These are phyloP conservation scores for Oscheius sp. DNA, from an alignment of 1,140 invertebrate species.

Conservation along the genomic window DNA sequence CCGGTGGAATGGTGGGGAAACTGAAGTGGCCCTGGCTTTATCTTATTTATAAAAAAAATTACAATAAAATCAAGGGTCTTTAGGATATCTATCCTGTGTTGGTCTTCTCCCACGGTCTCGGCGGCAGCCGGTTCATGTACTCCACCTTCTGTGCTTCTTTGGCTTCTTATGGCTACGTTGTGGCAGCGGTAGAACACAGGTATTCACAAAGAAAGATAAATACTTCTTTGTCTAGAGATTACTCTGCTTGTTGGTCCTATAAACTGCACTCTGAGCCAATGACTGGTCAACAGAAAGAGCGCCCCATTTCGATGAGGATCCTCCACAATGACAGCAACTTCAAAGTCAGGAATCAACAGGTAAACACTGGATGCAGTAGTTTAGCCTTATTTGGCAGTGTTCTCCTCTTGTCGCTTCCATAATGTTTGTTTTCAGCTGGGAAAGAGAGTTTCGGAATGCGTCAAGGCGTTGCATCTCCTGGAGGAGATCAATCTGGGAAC, in stretches of 20 bases:
- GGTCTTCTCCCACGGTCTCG: conserved; percentile 72
- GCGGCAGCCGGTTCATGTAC: conserved; percentile 69
- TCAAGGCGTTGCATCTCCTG: conserved; percentile 66
- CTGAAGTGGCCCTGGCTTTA: too few relatives aligned
- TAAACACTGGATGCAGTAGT: conserved; percentile 38
- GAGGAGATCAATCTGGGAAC: conserved; percentile 66
- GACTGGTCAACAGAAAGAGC: conserved; percentile 38
- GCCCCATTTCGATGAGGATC: neutral
- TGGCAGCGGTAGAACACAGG: conserved; percentile 71
- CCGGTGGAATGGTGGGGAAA: neutral
- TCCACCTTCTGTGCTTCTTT: conserved; percentile 68
- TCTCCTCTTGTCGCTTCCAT: too few relatives aligned
- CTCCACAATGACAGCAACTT: conserved; percentile 60
- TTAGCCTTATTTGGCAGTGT: neutral
- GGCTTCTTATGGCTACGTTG: conserved; percentile 71
- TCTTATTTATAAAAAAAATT: too few relatives aligned
- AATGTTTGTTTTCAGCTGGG: conserved; percentile 63
- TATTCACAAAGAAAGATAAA: conserved; percentile 47
- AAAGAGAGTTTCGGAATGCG: conserved; percentile 66
- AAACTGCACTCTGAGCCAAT: conserved; percentile 43
- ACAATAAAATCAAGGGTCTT: too few relatives aligned
- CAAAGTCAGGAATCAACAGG: conserved; percentile 63
- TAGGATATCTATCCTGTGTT: conserved; percentile 65
- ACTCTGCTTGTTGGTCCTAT: conserved; percentile 54
- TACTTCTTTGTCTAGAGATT: conserved; percentile 43